Conservation (phyloP, 2,797 vertebrate species). For the Pseudochaenichthys georgianus region DNA sequence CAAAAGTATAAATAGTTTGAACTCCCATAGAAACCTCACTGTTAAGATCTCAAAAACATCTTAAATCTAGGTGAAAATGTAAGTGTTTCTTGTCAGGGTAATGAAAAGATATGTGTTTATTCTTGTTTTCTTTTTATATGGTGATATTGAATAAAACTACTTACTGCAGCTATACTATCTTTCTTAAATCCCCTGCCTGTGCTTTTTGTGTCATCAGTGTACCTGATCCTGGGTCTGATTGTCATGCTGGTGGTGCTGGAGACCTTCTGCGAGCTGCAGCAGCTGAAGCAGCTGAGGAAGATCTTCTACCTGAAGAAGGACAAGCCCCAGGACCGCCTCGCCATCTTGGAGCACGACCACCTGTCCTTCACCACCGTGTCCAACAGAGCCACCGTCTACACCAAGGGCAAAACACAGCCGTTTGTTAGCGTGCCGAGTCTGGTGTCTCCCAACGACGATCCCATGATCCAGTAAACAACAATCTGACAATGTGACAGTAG, state of each 20-base stretch:
- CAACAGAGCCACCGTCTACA: slow-evolving; percentile 77
- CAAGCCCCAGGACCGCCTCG: slow-evolving; percentile 90
- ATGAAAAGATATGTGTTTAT: not conserved
- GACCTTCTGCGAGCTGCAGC: slow-evolving; percentile 97
- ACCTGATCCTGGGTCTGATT: slow-evolving; percentile 93
- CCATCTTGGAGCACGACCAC: slow-evolving; percentile 95
- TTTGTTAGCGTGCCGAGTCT: slow-evolving; percentile 78
- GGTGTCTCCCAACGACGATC: slow-evolving; percentile 78
- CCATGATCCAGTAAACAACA: slow-evolving; percentile 79
- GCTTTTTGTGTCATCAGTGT: slow-evolving; percentile 82
- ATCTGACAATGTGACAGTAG: not conserved
- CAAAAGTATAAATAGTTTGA: not conserved
- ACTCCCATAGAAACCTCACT: not conserved
- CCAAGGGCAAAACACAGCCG: slow-evolving; percentile 89
- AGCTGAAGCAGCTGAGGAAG: slow-evolving; percentile 95
- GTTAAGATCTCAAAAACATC: no score
- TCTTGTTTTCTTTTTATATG: not conserved
- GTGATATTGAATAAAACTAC: not conserved
- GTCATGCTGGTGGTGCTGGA: slow-evolving; percentile 97
- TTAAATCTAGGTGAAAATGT: not conserved
- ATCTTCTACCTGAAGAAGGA: slow-evolving; percentile 98
- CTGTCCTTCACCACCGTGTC: slow-evolving; percentile 92
- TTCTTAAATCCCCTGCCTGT: not conserved
- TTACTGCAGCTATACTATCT: not conserved
- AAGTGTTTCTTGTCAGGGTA: not conserved